phyloP scores from a whole-genome alignment of 2,888 invertebrate genomes.

The Coecobrya sp. region DNA sequence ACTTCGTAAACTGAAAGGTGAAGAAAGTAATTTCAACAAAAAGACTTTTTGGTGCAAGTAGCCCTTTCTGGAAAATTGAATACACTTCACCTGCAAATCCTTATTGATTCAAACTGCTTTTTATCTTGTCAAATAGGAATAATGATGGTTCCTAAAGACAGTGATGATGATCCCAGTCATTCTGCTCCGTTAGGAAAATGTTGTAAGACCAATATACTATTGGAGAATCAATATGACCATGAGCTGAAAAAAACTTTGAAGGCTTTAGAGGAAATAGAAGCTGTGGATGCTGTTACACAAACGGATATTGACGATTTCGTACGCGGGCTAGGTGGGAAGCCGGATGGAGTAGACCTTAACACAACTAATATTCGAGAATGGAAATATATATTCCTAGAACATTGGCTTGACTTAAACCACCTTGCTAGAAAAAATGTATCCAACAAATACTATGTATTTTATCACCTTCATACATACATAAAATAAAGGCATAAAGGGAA shows the following conservation, averaged over 20 bases:
- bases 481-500: background rate
- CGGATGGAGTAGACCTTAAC: slow-evolving; percentile 68
- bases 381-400: slow-evolving; percentile 71
- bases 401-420: slow-evolving; percentile 62
- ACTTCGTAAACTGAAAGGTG: slow-evolving; percentile 64
- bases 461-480: background rate
- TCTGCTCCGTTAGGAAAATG: background rate
- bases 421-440: background rate
- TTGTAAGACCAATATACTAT: background rate
- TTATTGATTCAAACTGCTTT: slow-evolving; percentile 32
- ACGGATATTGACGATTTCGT: slow-evolving; percentile 62
- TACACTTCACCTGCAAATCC: slow-evolving; percentile 45
- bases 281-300: slow-evolving; percentile 56
- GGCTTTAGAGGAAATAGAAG: slow-evolving; percentile 59
- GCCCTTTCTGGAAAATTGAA: slow-evolving; percentile 22
- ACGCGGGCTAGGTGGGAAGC: slow-evolving; percentile 71
- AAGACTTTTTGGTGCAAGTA: background rate
- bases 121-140: slow-evolving; percentile 52
- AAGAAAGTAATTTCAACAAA: slow-evolving; percentile 12
- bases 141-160: slow-evolving; percentile 24
- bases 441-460: background rate
- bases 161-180: slow-evolving; percentile 18
- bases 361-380: slow-evolving; percentile 71
- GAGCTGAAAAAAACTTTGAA: slow-evolving; percentile 64
- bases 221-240: slow-evolving; percentile 65